phyloP scores from a whole-genome alignment of 2,113 vertebrate genomes.

The Melozone crissalis region DNA sequence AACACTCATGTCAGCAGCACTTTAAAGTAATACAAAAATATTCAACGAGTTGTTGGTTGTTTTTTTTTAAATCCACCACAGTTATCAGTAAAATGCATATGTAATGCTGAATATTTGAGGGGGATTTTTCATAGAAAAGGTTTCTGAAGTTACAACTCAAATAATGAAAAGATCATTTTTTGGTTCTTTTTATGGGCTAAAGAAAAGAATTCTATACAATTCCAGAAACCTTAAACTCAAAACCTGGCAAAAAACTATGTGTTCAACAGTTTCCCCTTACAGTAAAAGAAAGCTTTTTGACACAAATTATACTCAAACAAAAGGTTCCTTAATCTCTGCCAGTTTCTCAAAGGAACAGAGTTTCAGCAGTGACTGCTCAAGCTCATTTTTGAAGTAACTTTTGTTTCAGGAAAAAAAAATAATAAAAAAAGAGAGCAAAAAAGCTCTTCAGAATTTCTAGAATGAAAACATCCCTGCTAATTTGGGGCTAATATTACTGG shows the following conservation, averaged over 20 bases:
- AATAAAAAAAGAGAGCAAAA: neutral
- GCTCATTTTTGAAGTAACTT: neutral
- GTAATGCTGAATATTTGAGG: neutral
- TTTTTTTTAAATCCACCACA: neutral
- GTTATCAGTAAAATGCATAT: neutral
- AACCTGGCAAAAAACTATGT: neutral
- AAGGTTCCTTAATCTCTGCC: slow-evolving; percentile 8
- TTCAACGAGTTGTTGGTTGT: neutral
- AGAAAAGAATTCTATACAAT: neutral
- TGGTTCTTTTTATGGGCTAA: neutral
- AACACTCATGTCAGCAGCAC: neutral
- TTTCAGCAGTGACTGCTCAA: neutral
- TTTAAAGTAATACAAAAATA: neutral
- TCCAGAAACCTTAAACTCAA: neutral
- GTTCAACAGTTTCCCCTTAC: neutral
- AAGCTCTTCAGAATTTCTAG: neutral
- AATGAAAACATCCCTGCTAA: neutral
- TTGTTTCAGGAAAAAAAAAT: neutral
- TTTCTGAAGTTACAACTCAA: neutral
- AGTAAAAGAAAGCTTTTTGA: slow-evolving; percentile 21
- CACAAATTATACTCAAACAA: neutral
- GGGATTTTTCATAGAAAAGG: neutral
- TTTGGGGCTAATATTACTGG: neutral
- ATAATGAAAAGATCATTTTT: neutral
- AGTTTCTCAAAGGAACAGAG: neutral